These are phyloP conservation scores for Meandrina meandrites DNA, from an alignment of 92 coral and sea anemone species.

Conservation along the genomic window DNA sequence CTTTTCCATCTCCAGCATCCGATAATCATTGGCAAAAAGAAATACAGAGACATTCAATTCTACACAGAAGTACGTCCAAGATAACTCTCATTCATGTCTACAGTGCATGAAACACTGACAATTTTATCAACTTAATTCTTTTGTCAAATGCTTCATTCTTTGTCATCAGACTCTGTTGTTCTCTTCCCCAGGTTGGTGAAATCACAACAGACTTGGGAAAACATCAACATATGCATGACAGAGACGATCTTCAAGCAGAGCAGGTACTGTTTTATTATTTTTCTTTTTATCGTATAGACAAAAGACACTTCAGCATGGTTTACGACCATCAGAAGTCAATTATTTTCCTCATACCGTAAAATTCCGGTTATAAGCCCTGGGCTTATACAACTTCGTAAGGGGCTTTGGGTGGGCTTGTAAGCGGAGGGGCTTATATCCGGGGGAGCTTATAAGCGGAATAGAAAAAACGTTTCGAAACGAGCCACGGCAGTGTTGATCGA, in stretches of 20 bases:
- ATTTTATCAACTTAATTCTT: neutral
- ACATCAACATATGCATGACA: constrained; percentile 98
- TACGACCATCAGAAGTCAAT: too few relatives aligned
- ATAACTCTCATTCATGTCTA: neutral
- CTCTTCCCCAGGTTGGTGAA: constrained; percentile 85
- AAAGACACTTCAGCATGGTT: neutral
- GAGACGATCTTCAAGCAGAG: constrained; percentile 98
- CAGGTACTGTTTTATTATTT: constrained; percentile 67
- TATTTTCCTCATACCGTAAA: too few relatives aligned
- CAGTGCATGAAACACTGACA: neutral
- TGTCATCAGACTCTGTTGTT: neutral
- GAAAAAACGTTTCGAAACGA: too few relatives aligned
- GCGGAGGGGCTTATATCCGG: too few relatives aligned
- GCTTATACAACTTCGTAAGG: too few relatives aligned
- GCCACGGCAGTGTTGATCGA: too few relatives aligned
- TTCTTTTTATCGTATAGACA: too few relatives aligned
- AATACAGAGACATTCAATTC: constrained; percentile 96
- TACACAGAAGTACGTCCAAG: constrained; percentile 88
- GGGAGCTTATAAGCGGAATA: too few relatives aligned
- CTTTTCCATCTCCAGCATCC: constrained; percentile 69
- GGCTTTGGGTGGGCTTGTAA: too few relatives aligned
- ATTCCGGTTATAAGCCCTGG: too few relatives aligned
- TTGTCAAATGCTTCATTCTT: neutral
- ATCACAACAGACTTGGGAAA: constrained; percentile 99
- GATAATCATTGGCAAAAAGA: constrained; percentile 97